Evolutionary conservation across 2,113 vertebrate species (phyloP), one percentile per base, ranked within the genome.

Genomic region (Aegithalos caudatus): DNA sequence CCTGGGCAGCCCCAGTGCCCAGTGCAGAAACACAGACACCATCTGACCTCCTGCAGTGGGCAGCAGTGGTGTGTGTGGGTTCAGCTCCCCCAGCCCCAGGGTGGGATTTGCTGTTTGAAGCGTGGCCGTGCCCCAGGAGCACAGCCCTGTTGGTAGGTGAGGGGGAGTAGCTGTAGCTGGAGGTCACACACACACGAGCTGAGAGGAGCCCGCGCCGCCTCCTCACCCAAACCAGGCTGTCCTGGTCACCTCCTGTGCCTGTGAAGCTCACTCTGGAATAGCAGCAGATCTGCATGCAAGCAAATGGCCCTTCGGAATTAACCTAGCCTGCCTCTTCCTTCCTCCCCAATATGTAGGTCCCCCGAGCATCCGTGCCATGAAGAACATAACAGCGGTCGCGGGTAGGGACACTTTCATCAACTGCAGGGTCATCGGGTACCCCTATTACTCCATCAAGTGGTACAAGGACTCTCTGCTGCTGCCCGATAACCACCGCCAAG

Each of bases 401-500:
- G 99, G 99, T 93, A 98, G 99, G 96, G 99, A 99, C 98, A 98
- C 99, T 90, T 99, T 99, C 94, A 99, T 99, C 98, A 99, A 99
- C 98, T 99, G 99, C 96, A 98, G 99, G 96, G 99, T 99, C 96
- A 99, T 99, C 57, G 99, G 99, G 76, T 99, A 99, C 95, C 99
- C 99, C 0, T 99, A 99, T 96, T 99, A 99, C 97, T 99, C 99
- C 94, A 99, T 99, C 98, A 99, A 99, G 97, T 99, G 99, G 99
- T 99, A 99, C 97, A 99, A 99, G 95, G 99, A 99, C 11, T 98
- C 99, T 9, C 97, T 99, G 91, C 98, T 99, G 96, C 97, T 99
- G 91, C 99, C 99, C 0, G 99, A 99, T 96, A 99, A 99, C 97
- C 99, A 99, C 98, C 98, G 99, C 56, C 99, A 99, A 98, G 99